Percentiles rank a stretch among this genome's conserved stretches.
Evolutionary conservation across 2,888 invertebrate species (phyloP).

Genomic region (Ophraella communa): DNA sequence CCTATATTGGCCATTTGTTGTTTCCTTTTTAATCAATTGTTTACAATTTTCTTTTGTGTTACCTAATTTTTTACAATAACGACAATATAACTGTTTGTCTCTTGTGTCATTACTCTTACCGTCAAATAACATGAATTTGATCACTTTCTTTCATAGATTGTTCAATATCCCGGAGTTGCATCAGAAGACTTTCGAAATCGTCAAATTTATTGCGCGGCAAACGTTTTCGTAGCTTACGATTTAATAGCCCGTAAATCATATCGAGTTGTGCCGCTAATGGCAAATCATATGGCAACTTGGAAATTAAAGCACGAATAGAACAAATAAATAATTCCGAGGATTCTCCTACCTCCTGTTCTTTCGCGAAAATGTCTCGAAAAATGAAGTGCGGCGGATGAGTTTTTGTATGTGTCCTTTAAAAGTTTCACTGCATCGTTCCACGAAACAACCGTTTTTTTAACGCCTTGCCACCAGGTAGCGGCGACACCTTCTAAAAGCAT

Average conservation of each 20-base stretch:
- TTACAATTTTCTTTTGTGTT: not conserved
- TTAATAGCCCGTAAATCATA: not conserved
- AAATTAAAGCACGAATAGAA: not conserved
- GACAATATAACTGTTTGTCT: not conserved
- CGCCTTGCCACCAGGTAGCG: conserved; percentile 2
- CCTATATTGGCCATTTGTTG: too few relatives aligned
- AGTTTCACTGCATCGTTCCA: too few relatives aligned
- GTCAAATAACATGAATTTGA: not conserved
- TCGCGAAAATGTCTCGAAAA: not conserved
- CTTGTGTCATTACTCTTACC: not conserved
- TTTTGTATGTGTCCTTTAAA: too few relatives aligned
- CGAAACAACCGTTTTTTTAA: too few relatives aligned
- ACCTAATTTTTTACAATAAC: not conserved
- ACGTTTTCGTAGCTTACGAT: not conserved
- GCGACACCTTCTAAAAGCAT: not conserved
- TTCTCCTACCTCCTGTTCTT: not conserved
- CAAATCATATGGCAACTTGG: not conserved
- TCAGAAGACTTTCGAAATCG: not conserved
- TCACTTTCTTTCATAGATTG: conserved; percentile 5
- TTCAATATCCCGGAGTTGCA: conserved; percentile 6
- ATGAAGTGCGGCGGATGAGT: too few relatives aligned
- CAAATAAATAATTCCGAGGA: not conserved
- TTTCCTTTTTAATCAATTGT: too few relatives aligned
- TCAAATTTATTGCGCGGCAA: not conserved
- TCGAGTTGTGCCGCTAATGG: not conserved